Base-by-base conservation (phyloP, 35 echinoderm and acorn worm genomes). In the Lytechinus variegatus region DNA sequence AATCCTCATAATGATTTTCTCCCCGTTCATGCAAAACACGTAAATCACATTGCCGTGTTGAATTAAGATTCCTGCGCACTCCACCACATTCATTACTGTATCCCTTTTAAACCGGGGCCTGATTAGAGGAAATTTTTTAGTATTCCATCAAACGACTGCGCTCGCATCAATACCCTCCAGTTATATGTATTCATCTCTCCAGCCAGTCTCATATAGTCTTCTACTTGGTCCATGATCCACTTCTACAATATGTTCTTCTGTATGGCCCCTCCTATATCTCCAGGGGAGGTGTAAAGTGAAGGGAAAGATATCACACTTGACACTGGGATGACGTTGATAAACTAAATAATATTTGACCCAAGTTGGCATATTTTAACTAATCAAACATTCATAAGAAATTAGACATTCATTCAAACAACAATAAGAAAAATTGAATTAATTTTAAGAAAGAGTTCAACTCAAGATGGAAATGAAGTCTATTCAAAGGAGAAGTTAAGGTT, bases 1-100 rank as follows among this genome's bases (percentile, higher is more conserved):
- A 52, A 44, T 52, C 28, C 88, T 54, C 88, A 90, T 90, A 90
- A 90, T 54, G 88, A 90, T 29, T 90, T 90, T 90, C 88, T 90
- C 52, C 88, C 88, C 88, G 88, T 90, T 90, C 88, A 90, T 90
- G 88, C 88, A 52, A 90, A 90, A 90, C 88, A 90, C 88, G 88
- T 90, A 90, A 90, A 90, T 90, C 88, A 90, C 88, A 90, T 90
- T 90, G 88, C 88, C 88, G 28, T 12, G 88, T 54, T 54, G 88
- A 90, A 90, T 90, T 90, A 90, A 54, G 52, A 90, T 52, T 90
- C 52, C 88, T 90, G 88, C 28, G 28, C 29, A 11, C 88, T 54
- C 88, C 88, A 11, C 29, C 11, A 88, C 87, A 90, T 90, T 52
- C 88, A 79, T 79, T 79, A 79, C 66, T 90, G 88, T 90, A 54